phyloP scores from a whole-genome alignment of 2,113 vertebrate genomes.

The Hydrolagus affinis region DNA sequence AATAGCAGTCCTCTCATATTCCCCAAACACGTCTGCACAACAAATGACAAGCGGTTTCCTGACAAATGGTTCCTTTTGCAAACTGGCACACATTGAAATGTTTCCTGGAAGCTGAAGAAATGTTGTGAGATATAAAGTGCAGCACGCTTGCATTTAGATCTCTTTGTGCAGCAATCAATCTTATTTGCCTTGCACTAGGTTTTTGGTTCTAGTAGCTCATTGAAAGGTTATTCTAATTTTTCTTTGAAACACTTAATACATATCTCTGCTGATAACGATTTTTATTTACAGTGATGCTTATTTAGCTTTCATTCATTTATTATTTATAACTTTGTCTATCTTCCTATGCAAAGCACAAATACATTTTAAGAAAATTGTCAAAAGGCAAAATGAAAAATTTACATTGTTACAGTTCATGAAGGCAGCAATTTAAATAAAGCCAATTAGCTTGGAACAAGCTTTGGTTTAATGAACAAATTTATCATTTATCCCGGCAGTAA shows the following conservation, averaged over 20 bases:
- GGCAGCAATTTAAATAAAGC: background rate
- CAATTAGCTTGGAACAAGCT: background rate
- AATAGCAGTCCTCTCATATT: no score
- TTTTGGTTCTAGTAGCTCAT: background rate
- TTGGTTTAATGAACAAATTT: background rate
- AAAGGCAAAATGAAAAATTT: background rate
- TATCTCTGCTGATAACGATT: background rate
- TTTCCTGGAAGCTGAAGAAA: background rate
- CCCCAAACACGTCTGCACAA: background rate
- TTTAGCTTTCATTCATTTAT: background rate
- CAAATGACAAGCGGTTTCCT: background rate
- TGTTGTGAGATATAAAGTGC: background rate
- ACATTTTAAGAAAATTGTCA: background rate
- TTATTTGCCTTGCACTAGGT: background rate
- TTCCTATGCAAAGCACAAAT: background rate
- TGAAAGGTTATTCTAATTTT: background rate
- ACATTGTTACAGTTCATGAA: background rate
- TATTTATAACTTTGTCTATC: slow-evolving; percentile 1
- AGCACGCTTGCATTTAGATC: background rate
- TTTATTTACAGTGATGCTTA: background rate
- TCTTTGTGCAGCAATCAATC: background rate
- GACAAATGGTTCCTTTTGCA: background rate
- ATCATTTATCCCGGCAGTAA: background rate
- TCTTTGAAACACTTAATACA: background rate
- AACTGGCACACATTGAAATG: background rate